Base-by-base conservation (phyloP, 2,797 vertebrate genomes). In the Amblyopsis hoosieri region DNA sequence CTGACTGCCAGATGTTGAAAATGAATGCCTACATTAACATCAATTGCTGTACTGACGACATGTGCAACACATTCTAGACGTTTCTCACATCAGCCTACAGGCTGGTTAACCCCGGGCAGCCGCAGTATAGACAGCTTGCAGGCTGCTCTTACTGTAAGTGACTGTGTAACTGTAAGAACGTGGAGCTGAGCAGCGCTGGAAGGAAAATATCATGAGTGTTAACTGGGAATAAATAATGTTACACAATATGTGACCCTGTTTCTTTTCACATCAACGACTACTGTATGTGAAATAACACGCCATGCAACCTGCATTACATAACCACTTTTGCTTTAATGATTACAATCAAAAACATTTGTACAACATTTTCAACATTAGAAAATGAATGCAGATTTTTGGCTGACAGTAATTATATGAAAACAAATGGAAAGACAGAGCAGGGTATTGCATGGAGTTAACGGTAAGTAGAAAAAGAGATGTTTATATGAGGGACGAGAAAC, bases 361-460 rank as follows among this genome's bases (percentile, higher is more conserved):
- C 95, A 96, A 95, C 95, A 96, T 96, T 95, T 96, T 96, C 94
- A 95, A 94, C 90, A 85, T 95, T 94, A 96, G 94, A 97, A 91
- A 98, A 98, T 97, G 96, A 95, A 98, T 96, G 95, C 92, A 88
- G 87, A 77, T 64, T 54, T 93, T 79, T 77, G 88, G 83, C 87
- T 93, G 86, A 87, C 74, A 69, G 93, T 84, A 87, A 90, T 80
- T 15, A 79, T 88, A 81, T 76, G 75, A 86, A 91, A 89, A 88
- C 74, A 77, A 81, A 88, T 74, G 9, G 48, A 71, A 76, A 72
- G 67, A 80, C 62, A 76, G 66, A 82, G 77, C 69, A 52, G 54
- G 78, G 69, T 66, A 62, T 65, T 72, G 80, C 64, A 69, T 82
- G 77, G 72, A 79, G 71, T 72, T 73, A 29, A 29, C 3, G 23